Percentiles rank a stretch among this genome's conserved stretches.
Evolutionary conservation across 1,140 invertebrate genomes (phyloP).

Genomic region (Bombyx mandarina): DNA sequence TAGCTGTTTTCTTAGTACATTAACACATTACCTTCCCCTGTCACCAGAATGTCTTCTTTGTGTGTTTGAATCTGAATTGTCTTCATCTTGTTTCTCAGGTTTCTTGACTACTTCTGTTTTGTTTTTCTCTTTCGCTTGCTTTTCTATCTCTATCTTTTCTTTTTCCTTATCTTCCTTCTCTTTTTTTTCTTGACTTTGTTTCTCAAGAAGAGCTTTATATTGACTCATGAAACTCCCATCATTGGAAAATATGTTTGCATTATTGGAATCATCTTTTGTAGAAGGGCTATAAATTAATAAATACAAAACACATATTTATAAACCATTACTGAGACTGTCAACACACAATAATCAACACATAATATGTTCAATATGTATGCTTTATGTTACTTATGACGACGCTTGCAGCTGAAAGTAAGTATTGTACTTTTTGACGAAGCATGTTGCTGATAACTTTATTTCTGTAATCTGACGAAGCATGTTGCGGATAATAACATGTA

Average conservation of each 20-base stretch:
- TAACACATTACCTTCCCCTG: constrained; percentile 23
- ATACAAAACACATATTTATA: background rate
- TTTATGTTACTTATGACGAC: too few species aligned
- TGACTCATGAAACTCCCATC: constrained; percentile 87
- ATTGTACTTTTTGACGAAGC: too few species aligned
- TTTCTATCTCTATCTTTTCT: constrained; percentile 26
- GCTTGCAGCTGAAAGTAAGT: too few species aligned
- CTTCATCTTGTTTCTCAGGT: constrained; percentile 11
- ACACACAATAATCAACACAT: too few species aligned
- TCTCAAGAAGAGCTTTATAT: constrained; percentile 73
- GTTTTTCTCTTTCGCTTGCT: constrained; percentile 24
- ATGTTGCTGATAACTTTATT: too few species aligned
- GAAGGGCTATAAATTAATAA: constrained; percentile 21
- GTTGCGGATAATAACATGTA: too few species aligned
- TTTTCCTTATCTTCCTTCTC: constrained; percentile 43
- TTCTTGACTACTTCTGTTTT: constrained; percentile 12
- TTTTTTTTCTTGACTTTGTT: constrained; percentile 53
- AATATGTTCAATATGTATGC: too few species aligned
- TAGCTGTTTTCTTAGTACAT: background rate
- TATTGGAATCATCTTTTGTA: constrained; percentile 33
- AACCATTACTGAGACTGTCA: too few species aligned
- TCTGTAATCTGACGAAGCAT: too few species aligned
- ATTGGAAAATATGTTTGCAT: constrained; percentile 80
- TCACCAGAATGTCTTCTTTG: constrained; percentile 19
- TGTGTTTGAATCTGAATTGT: constrained; percentile 16